phyloP scores from a whole-genome alignment of 2,797 vertebrate genomes.

The Oceanodroma leucorhoa region DNA sequence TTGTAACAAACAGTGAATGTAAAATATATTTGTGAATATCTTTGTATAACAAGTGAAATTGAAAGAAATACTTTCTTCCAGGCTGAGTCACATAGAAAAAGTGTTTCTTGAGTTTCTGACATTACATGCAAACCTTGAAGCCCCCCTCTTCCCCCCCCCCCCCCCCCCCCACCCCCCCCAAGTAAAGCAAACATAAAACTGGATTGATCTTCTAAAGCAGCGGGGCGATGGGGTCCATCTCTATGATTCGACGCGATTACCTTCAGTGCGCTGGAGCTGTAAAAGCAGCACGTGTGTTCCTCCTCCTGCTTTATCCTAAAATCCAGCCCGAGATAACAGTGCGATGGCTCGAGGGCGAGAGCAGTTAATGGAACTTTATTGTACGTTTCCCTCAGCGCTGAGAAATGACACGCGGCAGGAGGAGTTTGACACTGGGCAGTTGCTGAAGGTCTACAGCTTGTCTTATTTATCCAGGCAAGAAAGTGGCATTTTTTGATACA shows the following conservation, averaged over 20 bases:
- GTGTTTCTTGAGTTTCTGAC: neutral
- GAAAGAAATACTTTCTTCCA: neutral
- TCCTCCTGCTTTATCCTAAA: neutral
- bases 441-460: neutral
- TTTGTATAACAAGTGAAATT: neutral
- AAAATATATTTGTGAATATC: neutral
- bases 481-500: neutral
- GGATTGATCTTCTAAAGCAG: neutral
- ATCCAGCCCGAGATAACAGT: neutral
- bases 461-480: neutral
- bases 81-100: neutral
- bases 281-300: neutral
- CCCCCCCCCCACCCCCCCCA: accelerated
- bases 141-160: accelerated
- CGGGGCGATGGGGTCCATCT: neutral
- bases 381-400: neutral
- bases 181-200: neutral
- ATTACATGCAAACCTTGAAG: neutral
- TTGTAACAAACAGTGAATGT: neutral
- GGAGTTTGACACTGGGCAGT: neutral
- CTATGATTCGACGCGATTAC: accelerated
- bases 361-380: neutral
- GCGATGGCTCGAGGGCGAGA: neutral
- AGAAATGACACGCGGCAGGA: neutral
- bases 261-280: neutral